A percentile compares a stretch with the other conserved stretches of the same genome.
These are phyloP conservation scores for Donacobius atricapilla DNA, from an alignment of 2,113 vertebrate genomes.

Conservation along the genomic window DNA sequence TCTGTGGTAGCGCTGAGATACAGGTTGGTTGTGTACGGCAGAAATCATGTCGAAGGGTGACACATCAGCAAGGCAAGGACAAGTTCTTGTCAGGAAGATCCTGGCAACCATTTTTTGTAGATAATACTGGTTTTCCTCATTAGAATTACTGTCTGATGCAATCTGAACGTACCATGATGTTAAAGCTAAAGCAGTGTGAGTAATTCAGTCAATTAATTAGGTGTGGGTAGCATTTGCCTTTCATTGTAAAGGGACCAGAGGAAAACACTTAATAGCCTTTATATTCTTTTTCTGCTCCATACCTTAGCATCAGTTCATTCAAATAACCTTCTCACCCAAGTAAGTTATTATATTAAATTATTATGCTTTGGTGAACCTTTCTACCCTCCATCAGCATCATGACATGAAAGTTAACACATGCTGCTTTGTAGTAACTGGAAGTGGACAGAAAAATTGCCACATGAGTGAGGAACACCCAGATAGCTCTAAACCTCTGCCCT, in stretches of 20 bases:
- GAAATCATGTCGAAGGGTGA: neutral
- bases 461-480: neutral
- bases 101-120: neutral
- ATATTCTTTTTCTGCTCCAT: neutral
- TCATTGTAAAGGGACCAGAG: neutral
- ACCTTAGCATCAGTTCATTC: neutral
- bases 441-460: neutral
- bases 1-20: neutral
- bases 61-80: neutral
- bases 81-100: neutral
- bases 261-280: neutral
- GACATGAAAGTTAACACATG: neutral
- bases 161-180: neutral
- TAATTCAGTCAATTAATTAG: constrained; percentile 15
- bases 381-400: neutral
- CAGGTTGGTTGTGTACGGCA: accelerated
- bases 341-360: neutral
- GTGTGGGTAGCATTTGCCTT: neutral
- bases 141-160: neutral
- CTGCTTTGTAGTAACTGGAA: neutral
- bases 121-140: neutral
- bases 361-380: neutral
- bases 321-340: neutral
- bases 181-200: neutral
- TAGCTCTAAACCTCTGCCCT: neutral